Base-by-base conservation (phyloP, 2,888 invertebrate genomes). In the Lasioglossum villosulum region DNA sequence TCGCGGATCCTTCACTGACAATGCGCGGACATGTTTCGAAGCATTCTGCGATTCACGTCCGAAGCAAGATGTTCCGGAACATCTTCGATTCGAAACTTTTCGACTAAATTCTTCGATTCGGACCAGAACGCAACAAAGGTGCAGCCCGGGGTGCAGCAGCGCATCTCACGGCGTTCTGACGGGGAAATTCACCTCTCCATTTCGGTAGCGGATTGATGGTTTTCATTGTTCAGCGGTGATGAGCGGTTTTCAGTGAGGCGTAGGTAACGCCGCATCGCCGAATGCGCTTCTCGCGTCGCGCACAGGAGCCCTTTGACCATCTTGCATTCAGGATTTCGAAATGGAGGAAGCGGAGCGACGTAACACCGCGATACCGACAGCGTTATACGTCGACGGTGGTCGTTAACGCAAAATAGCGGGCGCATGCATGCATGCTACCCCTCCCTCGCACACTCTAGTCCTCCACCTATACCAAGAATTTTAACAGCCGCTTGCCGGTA, bases 221-320 rank as follows among this genome's bases (percentile, higher is more conserved):
- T 93, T 92, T 93, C 91, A 93, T 93, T 93, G 92, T 93, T 93
- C 91, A 89, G 84, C 84, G 63, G 84, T 89, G 90, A 92, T 90
- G 88, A 88, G 83, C 80, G 91, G 91, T 92, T 90, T 93, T 92
- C 83, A 80, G 75, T 80, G 75, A 42, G 80, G 79, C 77, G 75
- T 84, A 71, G 85, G 84, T 83, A 85, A 86, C 83, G 73, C 75
- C 78, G 66, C 75, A 76, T 74, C 83, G 82, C 52, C 83, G 81
- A 89, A 86, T 78, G 83, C 76, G 78, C 86, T 68, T 77, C 78
- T 79, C 78, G 75, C 89, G 86, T 83, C 87, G 76, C 78, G 80
- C 79, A 80, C 81, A 82, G 66, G 30, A 27, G 75, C 83, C 88
- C 89, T 89, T 86, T 86, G 89, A 88, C 89, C 89, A 86, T 86